phyloP scores from a whole-genome alignment of 2,113 vertebrate genomes.

The Myiozetetes cayanensis region DNA sequence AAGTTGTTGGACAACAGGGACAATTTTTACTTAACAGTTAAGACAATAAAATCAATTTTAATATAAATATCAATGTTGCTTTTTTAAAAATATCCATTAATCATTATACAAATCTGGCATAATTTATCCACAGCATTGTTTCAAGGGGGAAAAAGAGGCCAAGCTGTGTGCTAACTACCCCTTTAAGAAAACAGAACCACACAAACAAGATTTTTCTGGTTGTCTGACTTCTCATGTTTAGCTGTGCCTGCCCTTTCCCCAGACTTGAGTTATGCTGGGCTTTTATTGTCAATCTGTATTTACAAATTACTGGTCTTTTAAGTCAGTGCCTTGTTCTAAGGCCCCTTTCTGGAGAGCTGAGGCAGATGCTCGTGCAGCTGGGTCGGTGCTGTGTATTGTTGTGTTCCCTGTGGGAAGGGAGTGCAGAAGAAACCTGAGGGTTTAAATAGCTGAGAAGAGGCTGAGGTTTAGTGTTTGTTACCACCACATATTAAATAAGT shows the following conservation, averaged over 20 bases:
- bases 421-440: constrained; percentile 3
- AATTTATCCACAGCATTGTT: not conserved
- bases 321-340: not conserved
- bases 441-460: not conserved
- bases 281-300: not conserved
- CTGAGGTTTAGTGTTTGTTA: not conserved
- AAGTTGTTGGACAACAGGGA: not conserved
- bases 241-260: not conserved
- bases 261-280: not conserved
- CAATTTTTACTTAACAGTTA: not conserved
- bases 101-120: not conserved
- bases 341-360: not conserved
- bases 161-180: not conserved
- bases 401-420: not conserved
- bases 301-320: not conserved
- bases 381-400: not conserved
- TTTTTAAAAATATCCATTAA: not conserved
- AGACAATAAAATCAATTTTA: not conserved
- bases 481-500: not conserved
- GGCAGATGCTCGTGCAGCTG: not conserved
- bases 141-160: not conserved
- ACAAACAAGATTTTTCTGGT: not conserved
- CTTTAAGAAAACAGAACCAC: not conserved
- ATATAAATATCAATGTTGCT: not conserved
- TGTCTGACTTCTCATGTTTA: not conserved